These are phyloP conservation scores for Spatulosminthurus flaviceps DNA, from an alignment of 2,888 invertebrate genomes.

Conservation along the genomic window DNA sequence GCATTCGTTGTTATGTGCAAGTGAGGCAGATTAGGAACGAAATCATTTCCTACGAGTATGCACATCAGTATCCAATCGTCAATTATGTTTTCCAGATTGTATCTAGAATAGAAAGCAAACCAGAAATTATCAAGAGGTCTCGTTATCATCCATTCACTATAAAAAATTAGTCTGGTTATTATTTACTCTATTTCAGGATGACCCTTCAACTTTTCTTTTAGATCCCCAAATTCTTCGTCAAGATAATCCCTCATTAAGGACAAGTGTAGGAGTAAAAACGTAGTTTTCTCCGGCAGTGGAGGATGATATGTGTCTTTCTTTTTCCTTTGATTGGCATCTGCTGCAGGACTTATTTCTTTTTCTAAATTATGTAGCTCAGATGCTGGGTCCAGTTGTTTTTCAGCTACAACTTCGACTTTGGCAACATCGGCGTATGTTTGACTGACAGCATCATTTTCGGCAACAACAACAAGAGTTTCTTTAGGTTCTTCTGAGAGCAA, in stretches of 20 bases:
- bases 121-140: too few relatives aligned
- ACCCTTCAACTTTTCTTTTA: constrained; percentile 50
- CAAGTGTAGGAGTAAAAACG: constrained; percentile 84
- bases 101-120: constrained; percentile 65
- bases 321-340: constrained; percentile 55
- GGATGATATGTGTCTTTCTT: constrained; percentile 66
- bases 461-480: not conserved
- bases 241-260: constrained; percentile 92
- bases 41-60: constrained; percentile 97
- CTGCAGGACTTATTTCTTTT: constrained; percentile 37
- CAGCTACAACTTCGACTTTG: constrained; percentile 22
- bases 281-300: constrained; percentile 85
- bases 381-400: not conserved
- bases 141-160: too few relatives aligned
- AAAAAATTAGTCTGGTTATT: not conserved
- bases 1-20: constrained; percentile 93
- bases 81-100: constrained; percentile 88
- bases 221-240: constrained; percentile 82
- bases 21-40: constrained; percentile 94
- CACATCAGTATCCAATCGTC: constrained; percentile 99
- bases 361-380: constrained; percentile 38
- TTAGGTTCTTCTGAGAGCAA: not conserved
- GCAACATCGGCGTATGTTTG: constrained; percentile 29
- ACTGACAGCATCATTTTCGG: not conserved
- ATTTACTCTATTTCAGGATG: constrained; percentile 55